These are phyloP conservation scores for Coptotermes formosanus DNA, from an alignment of 1,140 invertebrate species.

Conservation along the genomic window DNA sequence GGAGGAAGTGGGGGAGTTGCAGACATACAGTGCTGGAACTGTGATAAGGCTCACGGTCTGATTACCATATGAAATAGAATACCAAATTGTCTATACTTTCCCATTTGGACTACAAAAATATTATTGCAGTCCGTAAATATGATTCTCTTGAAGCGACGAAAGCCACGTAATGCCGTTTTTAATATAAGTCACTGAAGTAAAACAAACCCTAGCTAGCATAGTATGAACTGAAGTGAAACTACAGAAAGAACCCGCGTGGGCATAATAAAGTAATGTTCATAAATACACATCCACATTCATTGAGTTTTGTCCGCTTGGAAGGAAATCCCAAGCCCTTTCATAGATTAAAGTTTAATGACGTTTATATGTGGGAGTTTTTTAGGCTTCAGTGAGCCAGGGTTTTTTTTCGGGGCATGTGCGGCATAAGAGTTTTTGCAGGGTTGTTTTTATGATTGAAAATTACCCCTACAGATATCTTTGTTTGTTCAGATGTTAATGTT, in stretches of 20 bases:
- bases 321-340: not conserved
- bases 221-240: not conserved
- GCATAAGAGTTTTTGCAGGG: not conserved
- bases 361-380: not conserved
- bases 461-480: conserved; percentile 11
- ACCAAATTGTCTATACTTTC: not conserved
- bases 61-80: not conserved
- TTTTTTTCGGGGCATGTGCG: not conserved
- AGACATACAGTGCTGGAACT: not conserved
- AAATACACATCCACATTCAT: not conserved
- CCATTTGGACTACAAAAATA: not conserved
- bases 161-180: not conserved
- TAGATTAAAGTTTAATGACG: not conserved
- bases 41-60: not conserved
- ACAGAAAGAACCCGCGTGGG: not conserved
- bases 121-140: not conserved
- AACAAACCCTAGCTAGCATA: not conserved
- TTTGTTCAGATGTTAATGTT: conserved; percentile 19
- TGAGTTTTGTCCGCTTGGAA: not conserved
- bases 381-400: not conserved
- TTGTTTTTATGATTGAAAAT: conserved; percentile 8
- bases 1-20: too few relatives aligned
- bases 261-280: not conserved
- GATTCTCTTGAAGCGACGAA: not conserved
- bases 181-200: not conserved